phyloP scores from a whole-genome alignment of 1,140 invertebrate genomes.

The Cherax destructor region DNA sequence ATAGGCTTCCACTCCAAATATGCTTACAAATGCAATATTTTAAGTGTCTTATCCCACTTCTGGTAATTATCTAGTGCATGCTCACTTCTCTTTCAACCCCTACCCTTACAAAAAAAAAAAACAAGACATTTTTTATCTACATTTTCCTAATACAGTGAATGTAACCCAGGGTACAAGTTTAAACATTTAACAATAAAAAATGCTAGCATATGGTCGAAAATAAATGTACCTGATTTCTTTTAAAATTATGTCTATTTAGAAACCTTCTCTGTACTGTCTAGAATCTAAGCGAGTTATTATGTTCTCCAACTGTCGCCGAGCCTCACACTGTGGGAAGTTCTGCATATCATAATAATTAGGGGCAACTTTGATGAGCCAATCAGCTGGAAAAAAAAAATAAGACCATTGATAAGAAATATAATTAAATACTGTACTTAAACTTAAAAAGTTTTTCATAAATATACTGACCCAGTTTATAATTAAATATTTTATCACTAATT shows the following conservation, averaged over 20 bases:
- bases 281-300: slow-evolving; percentile 89
- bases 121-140: neutral
- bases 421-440: no score
- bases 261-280: slow-evolving; percentile 90
- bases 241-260: slow-evolving; percentile 76
- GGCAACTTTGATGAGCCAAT: slow-evolving; percentile 95
- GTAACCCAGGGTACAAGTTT: neutral
- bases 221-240: slow-evolving; percentile 4
- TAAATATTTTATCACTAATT: no score
- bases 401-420: neutral
- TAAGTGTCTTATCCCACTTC: neutral
- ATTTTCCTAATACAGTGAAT: neutral
- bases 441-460: neutral
- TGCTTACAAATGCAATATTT: neutral
- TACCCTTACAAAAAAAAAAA: neutral
- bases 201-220: neutral
- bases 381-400: slow-evolving; percentile 80
- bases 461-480: no score
- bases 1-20: neutral
- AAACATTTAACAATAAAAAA: neutral
- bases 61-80: neutral
- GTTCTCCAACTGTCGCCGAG: slow-evolving; percentile 92
- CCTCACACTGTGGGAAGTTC: slow-evolving; percentile 98
- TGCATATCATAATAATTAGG: slow-evolving; percentile 98
- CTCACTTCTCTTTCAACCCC: neutral